Percentiles rank a stretch among this genome's conserved stretches.
Conservation (phyloP, 2,113 vertebrate genomes). For the Ctenomys sociabilis region DNA sequence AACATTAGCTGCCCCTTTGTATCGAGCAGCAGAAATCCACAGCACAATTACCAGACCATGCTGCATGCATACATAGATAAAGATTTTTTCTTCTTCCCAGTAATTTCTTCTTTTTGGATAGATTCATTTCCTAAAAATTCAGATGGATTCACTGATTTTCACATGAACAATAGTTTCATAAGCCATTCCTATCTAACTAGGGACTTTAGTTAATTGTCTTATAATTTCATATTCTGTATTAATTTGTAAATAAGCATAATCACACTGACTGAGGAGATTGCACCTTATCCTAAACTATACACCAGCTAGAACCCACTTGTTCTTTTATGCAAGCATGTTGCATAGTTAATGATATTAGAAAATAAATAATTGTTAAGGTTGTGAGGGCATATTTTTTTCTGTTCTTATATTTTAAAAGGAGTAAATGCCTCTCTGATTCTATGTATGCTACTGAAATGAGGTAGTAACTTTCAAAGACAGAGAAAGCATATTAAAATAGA, state of each 20-base stretch:
- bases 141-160: background rate
- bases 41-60: too few relatives aligned
- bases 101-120: too few relatives aligned
- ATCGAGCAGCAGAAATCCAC: too few relatives aligned
- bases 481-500: background rate
- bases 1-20: too few relatives aligned
- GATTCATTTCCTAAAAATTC: too few relatives aligned
- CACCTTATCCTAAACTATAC: constrained; percentile 69
- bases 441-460: background rate
- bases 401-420: constrained; percentile 32
- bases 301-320: constrained; percentile 56
- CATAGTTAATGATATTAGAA: constrained; percentile 73
- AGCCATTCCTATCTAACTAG: background rate
- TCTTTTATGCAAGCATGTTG: constrained; percentile 70
- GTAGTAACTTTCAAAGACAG: background rate
- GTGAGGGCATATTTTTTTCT: constrained; percentile 13
- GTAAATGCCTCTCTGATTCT: background rate
- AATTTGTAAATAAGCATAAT: constrained; percentile 70
- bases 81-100: too few relatives aligned
- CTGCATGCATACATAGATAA: too few relatives aligned
- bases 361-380: constrained; percentile 73
- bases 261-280: constrained; percentile 62
- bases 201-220: background rate
- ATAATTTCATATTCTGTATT: background rate
- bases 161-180: background rate